phyloP scores from a whole-genome alignment of 2,797 vertebrate species.

The Alexandromys oeconomus region DNA sequence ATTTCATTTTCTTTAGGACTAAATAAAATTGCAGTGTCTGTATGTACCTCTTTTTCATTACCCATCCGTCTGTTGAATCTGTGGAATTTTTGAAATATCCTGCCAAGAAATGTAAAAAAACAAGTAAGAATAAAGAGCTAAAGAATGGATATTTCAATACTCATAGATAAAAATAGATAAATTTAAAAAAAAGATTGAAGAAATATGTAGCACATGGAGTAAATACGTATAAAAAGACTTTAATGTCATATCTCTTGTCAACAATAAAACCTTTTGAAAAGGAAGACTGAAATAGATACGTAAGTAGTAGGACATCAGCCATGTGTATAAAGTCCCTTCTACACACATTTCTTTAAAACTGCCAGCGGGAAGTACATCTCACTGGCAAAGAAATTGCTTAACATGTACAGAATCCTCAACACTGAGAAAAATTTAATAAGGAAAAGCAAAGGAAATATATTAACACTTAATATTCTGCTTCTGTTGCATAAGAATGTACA shows the following conservation, averaged over 20 bases:
- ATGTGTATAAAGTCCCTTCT: neutral
- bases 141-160: neutral
- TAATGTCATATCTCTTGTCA: neutral
- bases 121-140: neutral
- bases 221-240: neutral
- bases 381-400: neutral
- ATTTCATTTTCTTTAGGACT: neutral
- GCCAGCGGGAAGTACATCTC: neutral
- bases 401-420: neutral
- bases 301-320: neutral
- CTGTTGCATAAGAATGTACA: neutral
- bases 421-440: neutral
- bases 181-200: neutral
- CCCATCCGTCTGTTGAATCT: neutral
- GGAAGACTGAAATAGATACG: neutral
- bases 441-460: neutral
- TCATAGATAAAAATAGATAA: neutral
- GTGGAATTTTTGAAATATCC: conserved; percentile 36
- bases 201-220: neutral
- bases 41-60: neutral
- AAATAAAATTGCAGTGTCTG: neutral
- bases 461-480: neutral
- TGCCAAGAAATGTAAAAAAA: conserved; percentile 15
- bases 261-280: neutral
- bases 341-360: neutral